Base-by-base conservation (phyloP, 2,797 vertebrate genomes). In the Orestias chungarensis region DNA sequence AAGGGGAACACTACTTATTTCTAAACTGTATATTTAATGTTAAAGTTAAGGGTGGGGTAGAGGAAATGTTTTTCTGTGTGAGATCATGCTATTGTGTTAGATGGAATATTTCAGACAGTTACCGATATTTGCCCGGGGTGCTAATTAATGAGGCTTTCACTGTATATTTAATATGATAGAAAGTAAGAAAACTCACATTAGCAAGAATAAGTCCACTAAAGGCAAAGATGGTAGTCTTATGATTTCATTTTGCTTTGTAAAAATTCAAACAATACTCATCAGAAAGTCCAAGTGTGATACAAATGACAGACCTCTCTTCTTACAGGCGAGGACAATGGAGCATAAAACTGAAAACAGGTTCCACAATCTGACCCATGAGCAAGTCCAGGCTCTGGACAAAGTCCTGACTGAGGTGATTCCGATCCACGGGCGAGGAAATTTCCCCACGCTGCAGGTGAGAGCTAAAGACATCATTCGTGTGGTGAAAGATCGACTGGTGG, bases 371-470 rank as follows among this genome's bases (percentile, higher is more conserved):
- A 97, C 94, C 66, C 94, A 94, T 75, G 96, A 98, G 76, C 98
- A 99, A 87, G 91, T 99, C 90, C 91, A 94, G 90, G 95, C 95
- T 86, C 92, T 99, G 79, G 95, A 99, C 88, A 95, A 96, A 82
- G 96, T 99, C 77, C 91, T 99, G 87, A 95, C 95, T 0, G 97
- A 98, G 88, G 93, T 95, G 29, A 96, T 97, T 82, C 97, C 97
- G 64, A 95, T 99, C 88, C 96, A 99, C 0, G 98, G 98, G 52
- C 94, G 96, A 86, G 98, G 98, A 14, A 96, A 99, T 88, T 99
- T 99, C 31, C 98, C 98, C 0, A 99, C 98, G 0, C 80, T 99
- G 90, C 96, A 98, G 86, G 95, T 99, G 76, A 97, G 96, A 87
- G 97, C 93, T 0, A 99, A 97, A 92, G 95, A 98, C 88, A 97